Conservation (phyloP, 2,888 invertebrate genomes). For the Rotaria socialis region DNA sequence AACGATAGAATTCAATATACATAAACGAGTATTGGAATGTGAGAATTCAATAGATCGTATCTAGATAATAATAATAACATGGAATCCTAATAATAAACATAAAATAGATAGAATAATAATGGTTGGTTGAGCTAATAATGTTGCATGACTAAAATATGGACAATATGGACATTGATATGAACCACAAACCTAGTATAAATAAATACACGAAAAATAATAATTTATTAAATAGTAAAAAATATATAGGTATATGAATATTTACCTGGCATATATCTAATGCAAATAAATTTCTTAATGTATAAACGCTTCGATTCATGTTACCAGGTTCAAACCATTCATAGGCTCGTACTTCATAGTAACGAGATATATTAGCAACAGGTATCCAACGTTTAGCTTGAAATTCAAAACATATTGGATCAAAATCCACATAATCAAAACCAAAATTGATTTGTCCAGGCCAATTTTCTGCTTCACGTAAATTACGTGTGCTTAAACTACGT, state of each 20-base stretch:
- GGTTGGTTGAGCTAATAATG: background rate
- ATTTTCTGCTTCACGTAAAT: conserved; percentile 33
- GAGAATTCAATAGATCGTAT: background rate
- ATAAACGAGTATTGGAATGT: background rate
- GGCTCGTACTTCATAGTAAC: conserved; percentile 87
- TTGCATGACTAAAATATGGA: conserved; percentile 51
- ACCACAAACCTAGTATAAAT: conserved; percentile 53
- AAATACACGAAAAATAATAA: background rate
- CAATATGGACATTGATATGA: conserved; percentile 61
- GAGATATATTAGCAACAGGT: conserved; percentile 91
- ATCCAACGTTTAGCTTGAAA: conserved; percentile 89
- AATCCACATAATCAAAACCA: conserved; percentile 67
- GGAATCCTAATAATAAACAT: background rate
- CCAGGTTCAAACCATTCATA: conserved; percentile 95
- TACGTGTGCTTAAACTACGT: background rate
- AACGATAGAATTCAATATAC: background rate
- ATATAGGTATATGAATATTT: background rate
- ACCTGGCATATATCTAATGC: conserved; percentile 58
- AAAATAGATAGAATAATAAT: background rate
- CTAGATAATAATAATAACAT: background rate
- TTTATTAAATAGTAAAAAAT: no score
- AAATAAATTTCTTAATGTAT: conserved; percentile 51
- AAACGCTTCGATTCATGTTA: conserved; percentile 57
- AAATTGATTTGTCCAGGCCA: conserved; percentile 18
- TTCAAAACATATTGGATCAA: conserved; percentile 76